Evolutionary conservation across 1,140 invertebrate species (phyloP).

Genomic region (Spodoptera litura): DNA sequence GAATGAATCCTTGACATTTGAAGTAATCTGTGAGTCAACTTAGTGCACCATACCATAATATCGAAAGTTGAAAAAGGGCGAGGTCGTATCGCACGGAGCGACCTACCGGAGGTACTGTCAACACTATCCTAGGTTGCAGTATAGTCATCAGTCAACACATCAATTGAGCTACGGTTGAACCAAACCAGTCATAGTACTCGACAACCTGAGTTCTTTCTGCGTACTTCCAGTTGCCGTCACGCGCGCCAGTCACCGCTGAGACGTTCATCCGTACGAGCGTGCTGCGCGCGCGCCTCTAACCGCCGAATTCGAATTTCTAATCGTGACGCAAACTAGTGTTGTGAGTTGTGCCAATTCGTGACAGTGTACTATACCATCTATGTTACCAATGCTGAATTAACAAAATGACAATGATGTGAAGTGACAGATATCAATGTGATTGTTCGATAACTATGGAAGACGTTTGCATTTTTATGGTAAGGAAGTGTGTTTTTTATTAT

Average conservation of each 20-base stretch:
- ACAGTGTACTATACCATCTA: constrained; percentile 51
- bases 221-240: constrained; percentile 42
- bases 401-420: constrained; percentile 53
- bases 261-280: constrained; percentile 58
- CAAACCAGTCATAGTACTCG: constrained; percentile 72
- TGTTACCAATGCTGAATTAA: constrained; percentile 49
- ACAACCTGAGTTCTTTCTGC: constrained; percentile 65
- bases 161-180: constrained; percentile 48
- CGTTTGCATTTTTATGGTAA: constrained; percentile 73
- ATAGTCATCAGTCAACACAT: constrained; percentile 68
- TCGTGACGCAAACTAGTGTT: constrained; percentile 61
- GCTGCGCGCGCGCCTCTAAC: constrained; percentile 62
- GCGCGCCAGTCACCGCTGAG: constrained; percentile 68
- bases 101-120: constrained; percentile 37
- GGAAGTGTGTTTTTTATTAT: constrained; percentile 60
- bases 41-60: constrained; percentile 14
- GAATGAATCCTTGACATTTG: constrained; percentile 45
- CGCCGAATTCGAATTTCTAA: constrained; percentile 63
- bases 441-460: constrained; percentile 60
- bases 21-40: constrained; percentile 34
- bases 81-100: constrained; percentile 11
- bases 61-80: constrained; percentile 46
- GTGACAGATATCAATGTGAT: constrained; percentile 67
- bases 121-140: constrained; percentile 17
- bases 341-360: constrained; percentile 58